phyloP scores from a whole-genome alignment of 2,113 vertebrate genomes.

The Oxyura jamaicensis region DNA sequence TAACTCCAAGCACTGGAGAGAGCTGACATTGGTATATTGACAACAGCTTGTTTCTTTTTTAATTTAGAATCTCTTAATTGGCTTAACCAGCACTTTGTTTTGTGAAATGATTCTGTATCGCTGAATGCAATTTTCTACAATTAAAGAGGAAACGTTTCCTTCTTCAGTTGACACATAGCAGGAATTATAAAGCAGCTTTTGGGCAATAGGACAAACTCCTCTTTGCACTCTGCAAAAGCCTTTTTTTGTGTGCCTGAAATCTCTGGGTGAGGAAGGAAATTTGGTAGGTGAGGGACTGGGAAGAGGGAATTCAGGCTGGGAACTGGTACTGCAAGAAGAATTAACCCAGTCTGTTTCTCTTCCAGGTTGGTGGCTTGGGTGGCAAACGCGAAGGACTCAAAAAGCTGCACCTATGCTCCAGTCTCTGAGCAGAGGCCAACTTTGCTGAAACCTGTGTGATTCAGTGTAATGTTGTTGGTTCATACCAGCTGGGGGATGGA shows the following conservation, averaged over 20 bases:
- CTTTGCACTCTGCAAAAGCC: neutral
- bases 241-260: neutral
- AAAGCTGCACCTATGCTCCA: accelerated
- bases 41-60: slow-evolving; percentile 2
- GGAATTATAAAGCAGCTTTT: neutral
- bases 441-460: neutral
- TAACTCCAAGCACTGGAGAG: slow-evolving; percentile 2
- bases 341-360: neutral
- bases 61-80: slow-evolving; percentile 8
- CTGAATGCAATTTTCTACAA: slow-evolving; percentile 13
- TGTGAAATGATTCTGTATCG: slow-evolving; percentile 18
- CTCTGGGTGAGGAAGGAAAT: neutral
- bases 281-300: neutral
- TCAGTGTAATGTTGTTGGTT: neutral
- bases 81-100: slow-evolving; percentile 8
- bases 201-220: neutral
- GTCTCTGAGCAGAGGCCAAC: neutral
- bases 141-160: slow-evolving; percentile 13
- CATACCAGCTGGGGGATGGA: neutral
- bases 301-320: neutral
- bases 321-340: neutral
- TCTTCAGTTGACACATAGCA: neutral
- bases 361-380: neutral
- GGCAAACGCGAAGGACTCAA: neutral
- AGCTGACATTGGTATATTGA: neutral